Evolutionary conservation across 2,888 invertebrate genomes (phyloP).

Genomic region (Drosophila neonasuta): DNA sequence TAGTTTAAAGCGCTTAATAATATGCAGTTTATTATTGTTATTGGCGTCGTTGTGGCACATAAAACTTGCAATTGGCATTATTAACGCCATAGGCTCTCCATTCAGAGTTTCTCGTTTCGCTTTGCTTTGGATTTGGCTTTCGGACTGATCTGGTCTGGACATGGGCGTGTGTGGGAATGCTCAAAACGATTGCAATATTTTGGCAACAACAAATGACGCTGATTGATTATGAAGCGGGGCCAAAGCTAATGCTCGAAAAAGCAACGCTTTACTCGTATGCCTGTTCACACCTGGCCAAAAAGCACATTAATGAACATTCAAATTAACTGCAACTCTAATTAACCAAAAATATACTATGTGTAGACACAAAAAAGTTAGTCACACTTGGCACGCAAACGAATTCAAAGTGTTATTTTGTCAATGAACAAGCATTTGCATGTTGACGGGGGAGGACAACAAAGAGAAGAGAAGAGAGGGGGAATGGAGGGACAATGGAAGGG

Average conservation of each 20-base stretch:
- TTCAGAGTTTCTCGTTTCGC: slow-evolving; percentile 30
- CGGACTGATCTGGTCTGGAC: slow-evolving; percentile 8
- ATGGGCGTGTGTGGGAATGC: slow-evolving; percentile 69
- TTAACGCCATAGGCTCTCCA: slow-evolving; percentile 70
- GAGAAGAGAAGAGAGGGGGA: background rate
- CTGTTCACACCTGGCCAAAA: slow-evolving; percentile 72
- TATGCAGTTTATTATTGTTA: slow-evolving; percentile 75
- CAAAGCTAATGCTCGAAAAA: slow-evolving; percentile 12
- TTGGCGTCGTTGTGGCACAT: slow-evolving; percentile 58
- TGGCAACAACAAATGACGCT: slow-evolving; percentile 63
- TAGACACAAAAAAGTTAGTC: slow-evolving; percentile 2
- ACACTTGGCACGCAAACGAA: slow-evolving; percentile 43
- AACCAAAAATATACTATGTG: slow-evolving; percentile 51
- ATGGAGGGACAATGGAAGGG: slow-evolving; percentile 17
- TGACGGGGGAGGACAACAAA: background rate
- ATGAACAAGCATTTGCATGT: slow-evolving; percentile 47
- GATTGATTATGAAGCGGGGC: slow-evolving; percentile 56
- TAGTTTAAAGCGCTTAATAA: slow-evolving; percentile 72
- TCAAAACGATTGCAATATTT: slow-evolving; percentile 47
- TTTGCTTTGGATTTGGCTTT: slow-evolving; percentile 5
- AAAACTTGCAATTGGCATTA: slow-evolving; percentile 72
- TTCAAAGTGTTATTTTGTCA: slow-evolving; percentile 40
- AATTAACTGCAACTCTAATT: slow-evolving; percentile 73
- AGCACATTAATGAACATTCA: slow-evolving; percentile 66
- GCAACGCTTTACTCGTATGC: slow-evolving; percentile 18